Conservation (phyloP, 2,113 vertebrate genomes). For the Tinamus guttatus region DNA sequence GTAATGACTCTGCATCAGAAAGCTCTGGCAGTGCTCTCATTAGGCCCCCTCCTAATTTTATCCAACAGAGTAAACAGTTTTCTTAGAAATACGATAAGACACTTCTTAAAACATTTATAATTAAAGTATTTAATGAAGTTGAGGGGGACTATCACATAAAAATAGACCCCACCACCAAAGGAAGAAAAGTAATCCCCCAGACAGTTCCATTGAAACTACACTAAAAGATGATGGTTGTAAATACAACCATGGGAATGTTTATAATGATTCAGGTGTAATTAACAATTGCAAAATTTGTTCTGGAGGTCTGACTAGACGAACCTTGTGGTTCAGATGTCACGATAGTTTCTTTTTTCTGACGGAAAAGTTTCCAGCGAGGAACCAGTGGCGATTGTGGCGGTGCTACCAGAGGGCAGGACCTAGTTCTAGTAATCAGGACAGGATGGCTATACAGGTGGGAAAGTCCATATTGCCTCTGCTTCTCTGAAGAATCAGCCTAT, state of each 20-base stretch:
- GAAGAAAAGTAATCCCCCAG: background rate
- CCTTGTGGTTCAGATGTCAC: slow-evolving; percentile 87
- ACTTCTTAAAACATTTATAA: background rate
- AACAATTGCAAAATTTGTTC: background rate
- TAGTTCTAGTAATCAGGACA: slow-evolving; percentile 84
- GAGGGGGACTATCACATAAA: background rate
- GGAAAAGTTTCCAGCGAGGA: slow-evolving; percentile 88
- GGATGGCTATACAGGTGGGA: slow-evolving; percentile 85
- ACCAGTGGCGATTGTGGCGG: slow-evolving; percentile 72
- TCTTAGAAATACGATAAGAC: background rate
- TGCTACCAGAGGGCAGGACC: slow-evolving; percentile 81
- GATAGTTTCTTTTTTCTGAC: slow-evolving; percentile 78
- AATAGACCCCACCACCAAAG: background rate
- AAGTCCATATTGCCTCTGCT: slow-evolving; percentile 85
- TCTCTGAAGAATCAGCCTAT: slow-evolving; percentile 87
- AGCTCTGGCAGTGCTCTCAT: background rate
- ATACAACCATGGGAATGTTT: background rate
- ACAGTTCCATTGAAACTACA: background rate
- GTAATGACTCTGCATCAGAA: background rate
- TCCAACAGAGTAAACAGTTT: background rate
- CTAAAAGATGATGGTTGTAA: background rate
- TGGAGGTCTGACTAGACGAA: slow-evolving; percentile 50
- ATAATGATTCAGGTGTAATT: background rate
- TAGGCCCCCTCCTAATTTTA: background rate
- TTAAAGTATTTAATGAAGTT: background rate